Percentiles rank a stretch among this genome's conserved stretches.
phyloP scores from a whole-genome alignment of 2,797 vertebrate genomes.

The Mus caroli region DNA sequence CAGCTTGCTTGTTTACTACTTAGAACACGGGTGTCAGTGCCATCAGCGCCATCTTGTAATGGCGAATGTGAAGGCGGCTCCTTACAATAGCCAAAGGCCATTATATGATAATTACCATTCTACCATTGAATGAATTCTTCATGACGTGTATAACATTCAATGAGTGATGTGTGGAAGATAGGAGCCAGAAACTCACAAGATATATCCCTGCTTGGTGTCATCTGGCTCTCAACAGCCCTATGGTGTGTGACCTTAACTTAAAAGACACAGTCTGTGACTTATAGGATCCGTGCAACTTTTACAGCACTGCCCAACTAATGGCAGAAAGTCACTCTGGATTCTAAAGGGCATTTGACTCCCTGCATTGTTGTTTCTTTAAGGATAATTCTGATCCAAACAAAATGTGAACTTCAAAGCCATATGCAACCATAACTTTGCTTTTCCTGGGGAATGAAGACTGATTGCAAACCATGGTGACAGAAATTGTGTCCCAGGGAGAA shows the following conservation, averaged over 20 bases:
- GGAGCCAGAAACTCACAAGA: not conserved
- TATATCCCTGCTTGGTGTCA: not conserved
- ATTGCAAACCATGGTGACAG: conserved; percentile 42
- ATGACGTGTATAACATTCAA: not conserved
- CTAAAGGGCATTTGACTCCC: not conserved
- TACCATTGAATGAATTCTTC: not conserved
- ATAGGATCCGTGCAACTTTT: not conserved
- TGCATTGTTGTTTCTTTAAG: not conserved
- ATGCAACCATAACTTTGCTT: conserved; percentile 3
- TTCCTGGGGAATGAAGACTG: conserved; percentile 34
- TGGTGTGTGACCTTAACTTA: conserved; percentile 34
- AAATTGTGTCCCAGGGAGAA: not conserved
- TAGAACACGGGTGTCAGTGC: too few relatives aligned
- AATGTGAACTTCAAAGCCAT: not conserved
- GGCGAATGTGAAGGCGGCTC: too few relatives aligned
- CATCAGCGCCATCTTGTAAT: too few relatives aligned
- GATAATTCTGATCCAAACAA: not conserved
- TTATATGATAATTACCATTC: not conserved
- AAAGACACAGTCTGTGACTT: conserved; percentile 3
- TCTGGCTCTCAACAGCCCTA: conserved; percentile 11
- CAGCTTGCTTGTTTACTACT: too few relatives aligned
- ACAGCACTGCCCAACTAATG: not conserved
- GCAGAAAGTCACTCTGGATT: not conserved
- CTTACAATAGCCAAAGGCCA: not conserved
- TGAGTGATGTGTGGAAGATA: not conserved